Base-by-base conservation (phyloP, 2,888 invertebrate species). In the Mesorhabditis belari region DNA sequence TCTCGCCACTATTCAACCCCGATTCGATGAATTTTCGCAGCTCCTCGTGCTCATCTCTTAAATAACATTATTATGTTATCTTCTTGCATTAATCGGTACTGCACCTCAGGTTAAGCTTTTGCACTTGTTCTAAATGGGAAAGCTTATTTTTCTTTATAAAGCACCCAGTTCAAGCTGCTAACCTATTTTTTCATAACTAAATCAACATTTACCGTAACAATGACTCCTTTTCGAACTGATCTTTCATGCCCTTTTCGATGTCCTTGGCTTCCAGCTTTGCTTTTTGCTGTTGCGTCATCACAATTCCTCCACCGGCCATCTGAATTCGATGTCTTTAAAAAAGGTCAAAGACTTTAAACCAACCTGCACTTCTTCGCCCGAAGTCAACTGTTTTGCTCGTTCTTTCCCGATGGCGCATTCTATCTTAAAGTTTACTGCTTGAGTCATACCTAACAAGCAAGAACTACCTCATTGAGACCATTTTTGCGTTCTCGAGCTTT, bases 401-500 rank as follows among this genome's bases (percentile, higher is more conserved):
- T 73, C 69, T 29, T 74, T 79, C 53, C 79, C 80, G 5, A 80
- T 67, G 2, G 80, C 80, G 55, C 77, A 76, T 59, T 80, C 80
- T 6, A n/a, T n/a, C n/a, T n/a, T n/a, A n/a, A n/a, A n/a, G n/a
- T n/a, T n/a, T n/a, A n/a, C n/a, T n/a, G n/a, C n/a, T n/a, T n/a
- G n/a, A n/a, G n/a, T n/a, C n/a, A n/a, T n/a, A n/a, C n/a, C n/a
- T n/a, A n/a, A n/a, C n/a, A n/a, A n/a, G n/a, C n/a, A n/a, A n/a
- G n/a, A n/a, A n/a, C n/a, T n/a, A 76, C 63, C 21, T 77, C 77
- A 19, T 71, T 76, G 60, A 79, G 64, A 21, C 79, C 79, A 56
- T 74, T 71, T 51, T 69, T 68, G 26, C 77, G 68, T 49, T 75
- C 69, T 4, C 80, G 61, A 25, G 71, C 64, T 27, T 66, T 65